These are phyloP conservation scores for Ptychobarbus kaznakovi DNA, from an alignment of 2,797 vertebrate genomes.

Conservation along the genomic window DNA sequence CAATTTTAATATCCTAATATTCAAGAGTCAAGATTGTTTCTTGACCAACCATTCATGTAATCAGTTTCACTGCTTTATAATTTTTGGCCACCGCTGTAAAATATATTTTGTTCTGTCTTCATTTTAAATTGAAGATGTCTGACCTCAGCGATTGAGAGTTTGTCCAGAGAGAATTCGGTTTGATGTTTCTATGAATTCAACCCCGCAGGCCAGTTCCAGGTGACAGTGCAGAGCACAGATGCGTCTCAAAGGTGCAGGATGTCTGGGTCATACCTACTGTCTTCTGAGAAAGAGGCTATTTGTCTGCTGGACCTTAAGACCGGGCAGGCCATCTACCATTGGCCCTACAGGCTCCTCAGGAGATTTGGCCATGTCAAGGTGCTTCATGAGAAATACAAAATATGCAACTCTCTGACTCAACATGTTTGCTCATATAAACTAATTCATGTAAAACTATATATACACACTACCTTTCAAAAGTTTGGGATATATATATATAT, in stretches of 20 bases:
- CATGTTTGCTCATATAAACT: neutral
- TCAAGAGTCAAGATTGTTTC: neutral
- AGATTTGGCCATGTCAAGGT: conserved; percentile 90
- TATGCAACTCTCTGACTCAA: neutral
- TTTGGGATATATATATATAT: neutral
- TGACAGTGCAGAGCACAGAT: conserved; percentile 79
- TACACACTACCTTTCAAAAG: neutral
- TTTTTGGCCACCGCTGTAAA: neutral
- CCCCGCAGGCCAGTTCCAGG: conserved; percentile 76
- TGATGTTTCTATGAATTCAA: neutral
- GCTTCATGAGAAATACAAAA: conserved; percentile 8
- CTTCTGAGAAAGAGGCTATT: conserved; percentile 73
- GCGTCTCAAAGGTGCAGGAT: conserved; percentile 82
- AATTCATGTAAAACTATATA: neutral
- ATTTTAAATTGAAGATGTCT: conserved; percentile 8
- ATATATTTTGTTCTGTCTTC: neutral
- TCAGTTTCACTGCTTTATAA: neutral
- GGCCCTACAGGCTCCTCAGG: conserved; percentile 87
- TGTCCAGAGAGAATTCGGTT: neutral
- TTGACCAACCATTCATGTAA: neutral
- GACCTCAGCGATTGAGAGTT: neutral
- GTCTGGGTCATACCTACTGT: conserved; percentile 82
- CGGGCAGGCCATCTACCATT: conserved; percentile 73
- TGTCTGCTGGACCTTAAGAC: conserved; percentile 71
- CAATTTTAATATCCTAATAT: neutral